Conservation (phyloP, 1,140 invertebrate species). For the Macrosteles quadrilineatus region DNA sequence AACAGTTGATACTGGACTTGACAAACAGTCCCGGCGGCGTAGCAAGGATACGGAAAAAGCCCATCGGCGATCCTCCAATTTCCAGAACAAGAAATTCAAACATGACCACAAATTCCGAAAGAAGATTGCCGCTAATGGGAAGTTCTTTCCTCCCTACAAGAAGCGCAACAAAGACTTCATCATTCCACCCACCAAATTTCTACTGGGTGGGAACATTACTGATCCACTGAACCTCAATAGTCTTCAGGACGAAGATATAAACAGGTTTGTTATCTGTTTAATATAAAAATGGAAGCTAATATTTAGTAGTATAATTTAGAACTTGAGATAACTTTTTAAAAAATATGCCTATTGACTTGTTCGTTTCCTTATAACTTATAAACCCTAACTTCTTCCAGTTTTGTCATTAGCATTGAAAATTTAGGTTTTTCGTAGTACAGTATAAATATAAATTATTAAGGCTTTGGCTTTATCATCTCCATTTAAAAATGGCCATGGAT, state of each 20-base stretch:
- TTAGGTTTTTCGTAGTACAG: too few relatives aligned
- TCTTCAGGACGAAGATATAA: conserved; percentile 85
- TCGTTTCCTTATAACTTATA: neutral
- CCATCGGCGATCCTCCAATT: conserved; percentile 5
- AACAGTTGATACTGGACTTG: conserved; percentile 2
- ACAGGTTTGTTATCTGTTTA: conserved; percentile 57
- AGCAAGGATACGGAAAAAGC: conserved; percentile 22
- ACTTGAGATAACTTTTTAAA: neutral
- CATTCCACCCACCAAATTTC: conserved; percentile 88
- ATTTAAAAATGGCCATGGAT: too few relatives aligned
- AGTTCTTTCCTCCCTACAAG: conserved; percentile 53
- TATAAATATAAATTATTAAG: too few relatives aligned
- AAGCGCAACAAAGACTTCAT: conserved; percentile 64
- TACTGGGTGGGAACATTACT: conserved; percentile 91
- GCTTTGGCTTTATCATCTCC: too few relatives aligned
- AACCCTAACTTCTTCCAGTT: too few relatives aligned
- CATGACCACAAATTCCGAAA: conserved; percentile 28
- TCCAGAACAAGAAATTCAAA: conserved; percentile 29
- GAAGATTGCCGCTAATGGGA: conserved; percentile 27
- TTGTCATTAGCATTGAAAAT: too few relatives aligned
- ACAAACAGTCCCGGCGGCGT: conserved; percentile 18
- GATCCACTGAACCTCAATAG: conserved; percentile 95
- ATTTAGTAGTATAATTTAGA: conserved; percentile 1
- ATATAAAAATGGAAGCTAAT: neutral
- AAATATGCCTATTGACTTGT: neutral